Evolutionary conservation across 2,797 vertebrate species (phyloP), one percentile per base, ranked within the genome.

Genomic region (Enteromius anoplus): DNA sequence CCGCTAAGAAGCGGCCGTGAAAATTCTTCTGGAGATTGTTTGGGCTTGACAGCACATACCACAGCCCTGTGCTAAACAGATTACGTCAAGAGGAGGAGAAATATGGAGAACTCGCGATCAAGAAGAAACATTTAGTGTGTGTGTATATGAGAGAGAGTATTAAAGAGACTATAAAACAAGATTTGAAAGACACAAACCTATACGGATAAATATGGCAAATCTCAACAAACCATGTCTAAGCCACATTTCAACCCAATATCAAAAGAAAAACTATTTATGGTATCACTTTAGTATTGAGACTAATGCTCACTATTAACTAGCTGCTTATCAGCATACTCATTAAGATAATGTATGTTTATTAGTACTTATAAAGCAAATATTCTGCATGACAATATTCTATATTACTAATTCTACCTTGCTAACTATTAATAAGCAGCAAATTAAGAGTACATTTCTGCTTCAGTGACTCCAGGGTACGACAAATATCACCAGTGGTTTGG

Each of bases 41-140:
- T 85, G 80, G 75, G 58, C 73, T 37, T 45, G 75, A 86, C 65
- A 73, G 80, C 65, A 82, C 86, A 87, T 88, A 83, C 82, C 86
- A 84, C 15, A 26, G 77, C 73, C 75, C 62, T 23, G 32, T 40
- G 76, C 58, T 84, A 49, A 88, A 86, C 83, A 87, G 23, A 87
- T 89, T 82, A 83, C 83, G 72, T 80, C 42, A 51, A 71, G 58
- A 72, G 29, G 55, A 84, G 70, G 86, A 70, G 49, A 40, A 66
- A 72, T 32, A 40, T 68, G 55, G 58, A 80, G 75, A 69, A 82
- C 51, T 79, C 58, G 29, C 42, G 26, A 81, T 45, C 78, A 47
- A 86, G 81, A 88, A 76, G 83, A 72, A 34, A 55, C 26, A 53
- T 80, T 80, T 34, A 26, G 47, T n/a, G 70, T 21, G 14, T 10